Evolutionary conservation across 2,888 invertebrate genomes (phyloP), one percentile per base, ranked within the genome.

Genomic region (Eudiplozoon nipponicum): DNA sequence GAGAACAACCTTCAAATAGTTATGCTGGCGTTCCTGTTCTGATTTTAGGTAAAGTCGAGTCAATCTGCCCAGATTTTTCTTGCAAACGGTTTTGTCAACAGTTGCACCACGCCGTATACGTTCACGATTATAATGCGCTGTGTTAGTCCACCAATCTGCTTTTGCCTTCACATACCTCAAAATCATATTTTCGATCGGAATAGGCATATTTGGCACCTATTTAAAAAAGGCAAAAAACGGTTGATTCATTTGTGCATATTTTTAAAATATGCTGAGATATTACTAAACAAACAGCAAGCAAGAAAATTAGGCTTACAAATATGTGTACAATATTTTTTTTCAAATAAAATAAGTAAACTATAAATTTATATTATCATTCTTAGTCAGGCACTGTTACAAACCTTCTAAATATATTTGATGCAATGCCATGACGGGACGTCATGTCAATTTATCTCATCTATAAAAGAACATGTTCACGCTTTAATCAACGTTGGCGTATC

Each of bases 131-230:
- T 98, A 98, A 59, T 98, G 94, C 1, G 94, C 90, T 0, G 94
- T 94, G 60, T 94, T 98, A 0, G 94, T 98, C 94, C 94, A 98
- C 94, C 94, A 98, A 60, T 98, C 94, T 0, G 94, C 94, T 57
- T 98, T 98, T 72, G 94, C 90, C 61, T 94, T 94, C 9, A 98
- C 94, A 60, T 90, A 98, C 23, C 94, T 70, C 43, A 98, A 67
- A 50, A 98, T 94, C 94, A 98, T 98, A 62, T 94, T 98, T 63
- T 98, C 94, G 46, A 98, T 90, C 0, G 94, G 94, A 22, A 81
- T 90, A 0, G 94, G 94, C 3, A 98, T 63, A 2, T 90, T 94
- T 2, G 94, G 94, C 2, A 90, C 77, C n/a, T n/a, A n/a, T n/a
- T n/a, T n/a, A n/a, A n/a, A 71, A n/a, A 17, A 33, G 9, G 13